These are phyloP conservation scores for Tringa solitaria DNA, from an alignment of 2,113 vertebrate species.

Conservation along the genomic window DNA sequence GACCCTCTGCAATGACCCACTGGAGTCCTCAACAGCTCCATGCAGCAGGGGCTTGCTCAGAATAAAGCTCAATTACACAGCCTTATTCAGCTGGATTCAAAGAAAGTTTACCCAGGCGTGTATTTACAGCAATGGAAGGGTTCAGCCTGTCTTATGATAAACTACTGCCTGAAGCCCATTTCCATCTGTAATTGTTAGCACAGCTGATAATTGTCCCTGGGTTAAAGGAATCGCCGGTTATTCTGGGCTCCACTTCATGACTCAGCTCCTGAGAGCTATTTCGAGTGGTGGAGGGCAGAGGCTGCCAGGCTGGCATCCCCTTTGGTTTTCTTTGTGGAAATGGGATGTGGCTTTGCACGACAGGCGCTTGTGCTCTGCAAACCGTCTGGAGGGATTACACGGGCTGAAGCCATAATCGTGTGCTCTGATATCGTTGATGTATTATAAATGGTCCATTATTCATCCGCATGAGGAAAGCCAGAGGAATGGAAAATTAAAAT, in stretches of 20 bases:
- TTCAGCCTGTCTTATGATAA: not conserved
- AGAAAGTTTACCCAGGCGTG: not conserved
- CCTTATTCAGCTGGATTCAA: not conserved
- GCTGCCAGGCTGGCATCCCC: constrained; percentile 28
- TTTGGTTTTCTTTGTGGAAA: not conserved
- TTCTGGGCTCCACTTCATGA: not conserved
- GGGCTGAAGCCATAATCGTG: not conserved
- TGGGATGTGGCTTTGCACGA: not conserved
- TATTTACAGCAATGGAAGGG: not conserved
- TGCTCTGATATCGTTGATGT: not conserved
- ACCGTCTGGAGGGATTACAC: not conserved
- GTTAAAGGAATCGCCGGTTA: not conserved
- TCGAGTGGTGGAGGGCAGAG: not conserved
- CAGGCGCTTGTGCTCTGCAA: not conserved
- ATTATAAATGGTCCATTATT: not conserved
- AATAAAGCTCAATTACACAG: not conserved
- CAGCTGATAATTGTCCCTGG: not conserved
- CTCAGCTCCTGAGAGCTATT: constrained; percentile 18
- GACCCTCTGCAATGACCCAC: not conserved
- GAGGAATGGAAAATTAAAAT: constrained; percentile 29
- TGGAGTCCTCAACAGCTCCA: accelerated
- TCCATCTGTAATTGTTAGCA: not conserved
- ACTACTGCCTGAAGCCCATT: not conserved
- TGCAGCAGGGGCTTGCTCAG: not conserved
- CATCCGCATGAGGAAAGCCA: not conserved